Evolutionary conservation across 2,113 vertebrate genomes (phyloP).

Genomic region (Melospiza georgiana): DNA sequence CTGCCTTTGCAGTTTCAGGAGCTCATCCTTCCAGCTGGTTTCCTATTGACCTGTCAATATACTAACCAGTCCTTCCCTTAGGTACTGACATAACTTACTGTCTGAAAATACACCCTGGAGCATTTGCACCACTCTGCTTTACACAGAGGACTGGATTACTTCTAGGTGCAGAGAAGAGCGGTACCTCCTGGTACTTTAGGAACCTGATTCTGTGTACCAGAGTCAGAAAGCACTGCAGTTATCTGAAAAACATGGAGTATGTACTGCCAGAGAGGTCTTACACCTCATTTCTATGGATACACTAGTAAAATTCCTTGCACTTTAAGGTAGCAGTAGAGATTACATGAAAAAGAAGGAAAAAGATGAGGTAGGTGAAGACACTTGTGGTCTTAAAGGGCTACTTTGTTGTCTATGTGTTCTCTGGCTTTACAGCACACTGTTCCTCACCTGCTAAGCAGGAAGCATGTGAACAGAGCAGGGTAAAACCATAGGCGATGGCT

Average conservation of each 20-base stretch:
- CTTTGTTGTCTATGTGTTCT: background rate
- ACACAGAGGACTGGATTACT: background rate
- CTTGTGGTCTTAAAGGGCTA: background rate
- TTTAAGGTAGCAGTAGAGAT: background rate
- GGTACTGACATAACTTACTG: background rate
- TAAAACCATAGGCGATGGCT: background rate
- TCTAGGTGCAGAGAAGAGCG: background rate
- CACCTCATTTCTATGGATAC: background rate
- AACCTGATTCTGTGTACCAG: background rate
- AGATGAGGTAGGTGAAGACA: background rate
- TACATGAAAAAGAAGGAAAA: background rate
- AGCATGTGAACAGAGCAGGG: background rate
- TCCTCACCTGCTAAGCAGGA: background rate
- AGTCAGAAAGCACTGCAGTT: background rate
- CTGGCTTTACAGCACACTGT: background rate
- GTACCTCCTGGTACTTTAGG: background rate
- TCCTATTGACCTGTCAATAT: background rate
- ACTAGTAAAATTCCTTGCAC: background rate
- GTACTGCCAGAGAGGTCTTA: background rate
- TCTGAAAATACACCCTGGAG: background rate
- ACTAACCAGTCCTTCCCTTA: background rate
- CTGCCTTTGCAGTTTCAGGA: background rate
- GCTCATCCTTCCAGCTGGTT: background rate
- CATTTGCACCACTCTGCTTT: background rate
- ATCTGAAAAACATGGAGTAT: background rate